Percentiles rank a stretch among this genome's conserved stretches.
Evolutionary conservation across 2,888 invertebrate species (phyloP).

Genomic region (Teleiodes luculella): DNA sequence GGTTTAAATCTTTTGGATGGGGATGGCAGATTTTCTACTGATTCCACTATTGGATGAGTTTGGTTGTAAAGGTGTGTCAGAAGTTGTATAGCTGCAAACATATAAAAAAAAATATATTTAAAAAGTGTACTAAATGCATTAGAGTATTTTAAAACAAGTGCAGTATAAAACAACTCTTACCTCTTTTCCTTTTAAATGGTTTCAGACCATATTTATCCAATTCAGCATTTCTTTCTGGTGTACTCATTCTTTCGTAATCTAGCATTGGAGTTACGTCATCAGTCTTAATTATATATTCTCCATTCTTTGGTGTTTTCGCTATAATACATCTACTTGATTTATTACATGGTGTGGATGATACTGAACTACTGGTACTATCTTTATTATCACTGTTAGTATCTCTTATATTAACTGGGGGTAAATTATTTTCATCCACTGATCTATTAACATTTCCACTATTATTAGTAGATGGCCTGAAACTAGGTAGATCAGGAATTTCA

Average conservation of each 20-base stretch:
- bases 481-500: conserved; percentile 26
- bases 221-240: conserved; percentile 76
- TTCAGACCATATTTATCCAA: conserved; percentile 83
- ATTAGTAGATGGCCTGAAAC: conserved; percentile 22
- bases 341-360: conserved; percentile 28
- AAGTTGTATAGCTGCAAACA: conserved; percentile 76
- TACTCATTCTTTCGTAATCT: conserved; percentile 77
- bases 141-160: too few species aligned
- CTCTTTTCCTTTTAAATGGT: conserved; percentile 81
- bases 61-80: conserved; percentile 83
- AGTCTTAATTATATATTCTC: conserved; percentile 73
- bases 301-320: conserved; percentile 55
- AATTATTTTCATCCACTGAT: conserved; percentile 32
- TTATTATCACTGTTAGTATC: neutral
- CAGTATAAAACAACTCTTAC: conserved; percentile 31
- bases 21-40: conserved; percentile 41
- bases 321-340: neutral
- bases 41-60: conserved; percentile 80
- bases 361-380: neutral
- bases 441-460: conserved; percentile 20
- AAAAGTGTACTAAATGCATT: neutral
- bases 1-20: conserved; percentile 51
- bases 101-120: neutral
- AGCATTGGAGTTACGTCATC: conserved; percentile 77
- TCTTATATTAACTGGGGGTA: conserved; percentile 32